These are phyloP conservation scores for Corythucha ciliata DNA, from an alignment of 2,888 invertebrate species.

Conservation along the genomic window DNA sequence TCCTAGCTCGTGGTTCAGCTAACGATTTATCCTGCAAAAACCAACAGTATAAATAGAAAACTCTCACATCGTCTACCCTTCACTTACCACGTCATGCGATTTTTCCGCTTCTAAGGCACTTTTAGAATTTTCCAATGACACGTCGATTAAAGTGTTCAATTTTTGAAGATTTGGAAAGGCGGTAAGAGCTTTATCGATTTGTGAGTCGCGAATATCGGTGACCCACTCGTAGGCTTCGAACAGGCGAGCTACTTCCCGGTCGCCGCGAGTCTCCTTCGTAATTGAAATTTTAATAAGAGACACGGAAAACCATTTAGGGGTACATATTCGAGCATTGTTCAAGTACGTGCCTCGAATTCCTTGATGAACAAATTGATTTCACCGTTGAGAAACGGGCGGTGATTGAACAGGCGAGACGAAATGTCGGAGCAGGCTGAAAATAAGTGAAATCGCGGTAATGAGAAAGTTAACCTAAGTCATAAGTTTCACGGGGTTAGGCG, in stretches of 20 bases:
- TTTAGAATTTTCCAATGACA: constrained; percentile 54
- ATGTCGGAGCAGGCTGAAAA: constrained; percentile 66
- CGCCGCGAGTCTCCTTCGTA: constrained; percentile 65
- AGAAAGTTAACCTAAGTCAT: no score
- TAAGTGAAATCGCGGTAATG: no score
- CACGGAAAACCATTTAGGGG: background rate
- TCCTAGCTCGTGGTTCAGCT: constrained; percentile 44
- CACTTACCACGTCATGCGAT: constrained; percentile 48
- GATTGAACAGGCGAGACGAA: constrained; percentile 78
- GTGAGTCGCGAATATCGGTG: constrained; percentile 65
- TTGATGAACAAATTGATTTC: constrained; percentile 74
- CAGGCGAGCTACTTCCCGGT: constrained; percentile 68
- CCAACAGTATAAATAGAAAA: constrained; percentile 1
- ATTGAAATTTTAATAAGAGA: no score
- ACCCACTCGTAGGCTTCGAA: constrained; percentile 67
- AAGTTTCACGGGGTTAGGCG: no score
- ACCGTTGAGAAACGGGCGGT: constrained; percentile 73
- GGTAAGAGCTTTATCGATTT: constrained; percentile 57
- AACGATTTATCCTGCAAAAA: constrained; percentile 44
- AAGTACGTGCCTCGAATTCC: constrained; percentile 67
- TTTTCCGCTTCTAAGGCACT: constrained; percentile 53
- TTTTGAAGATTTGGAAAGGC: constrained; percentile 53
- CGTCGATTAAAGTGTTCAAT: constrained; percentile 54
- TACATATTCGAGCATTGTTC: background rate
- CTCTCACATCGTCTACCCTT: no score